A percentile compares a stretch with the other conserved stretches of the same genome.
phyloP scores from a whole-genome alignment of 92 coral and sea anemone genomes.

The Actinostola sp. region DNA sequence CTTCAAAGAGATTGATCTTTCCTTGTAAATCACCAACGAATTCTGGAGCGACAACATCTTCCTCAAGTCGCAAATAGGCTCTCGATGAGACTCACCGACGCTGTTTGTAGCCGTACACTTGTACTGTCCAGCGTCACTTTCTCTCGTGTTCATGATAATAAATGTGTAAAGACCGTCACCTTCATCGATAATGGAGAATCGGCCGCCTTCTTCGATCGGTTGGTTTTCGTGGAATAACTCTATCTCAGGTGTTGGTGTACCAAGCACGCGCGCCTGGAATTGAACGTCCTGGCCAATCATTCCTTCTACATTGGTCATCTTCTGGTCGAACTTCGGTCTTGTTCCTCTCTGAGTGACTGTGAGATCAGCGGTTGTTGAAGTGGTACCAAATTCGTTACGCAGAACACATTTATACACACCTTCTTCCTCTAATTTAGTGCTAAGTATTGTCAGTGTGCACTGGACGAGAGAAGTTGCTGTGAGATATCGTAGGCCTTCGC shows the following conservation, averaged over 20 bases:
- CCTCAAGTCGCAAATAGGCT: slow-evolving; percentile 67
- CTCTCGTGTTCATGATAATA: slow-evolving; percentile 68
- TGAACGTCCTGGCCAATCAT: slow-evolving; percentile 59
- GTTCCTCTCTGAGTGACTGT: slow-evolving; percentile 62
- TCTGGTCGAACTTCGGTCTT: slow-evolving; percentile 66
- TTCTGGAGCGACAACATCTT: slow-evolving; percentile 68
- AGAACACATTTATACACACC: slow-evolving; percentile 72
- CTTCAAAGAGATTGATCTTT: slow-evolving; percentile 65
- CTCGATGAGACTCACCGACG: slow-evolving; percentile 84
- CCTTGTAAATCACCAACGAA: slow-evolving; percentile 59
- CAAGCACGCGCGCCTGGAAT: slow-evolving; percentile 75
- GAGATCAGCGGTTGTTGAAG: slow-evolving; percentile 66
- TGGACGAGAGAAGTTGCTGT: slow-evolving; percentile 51
- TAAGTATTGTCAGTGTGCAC: slow-evolving; percentile 41
- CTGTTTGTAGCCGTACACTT: slow-evolving; percentile 88
- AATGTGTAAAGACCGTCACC: slow-evolving; percentile 77
- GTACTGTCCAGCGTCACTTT: slow-evolving; percentile 82
- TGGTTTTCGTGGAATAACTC: slow-evolving; percentile 77
- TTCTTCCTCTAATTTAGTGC: slow-evolving; percentile 63
- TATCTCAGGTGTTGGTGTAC: slow-evolving; percentile 73
- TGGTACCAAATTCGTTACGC: slow-evolving; percentile 64
- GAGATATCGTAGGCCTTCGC: slow-evolving; percentile 37
- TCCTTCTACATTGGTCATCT: slow-evolving; percentile 60
- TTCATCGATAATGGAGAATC: slow-evolving; percentile 82
- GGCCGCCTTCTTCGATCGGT: slow-evolving; percentile 81